A percentile compares a stretch with the other conserved stretches of the same genome.
phyloP scores from a whole-genome alignment of 1,140 invertebrate genomes.

The Drosophila ficusphila region DNA sequence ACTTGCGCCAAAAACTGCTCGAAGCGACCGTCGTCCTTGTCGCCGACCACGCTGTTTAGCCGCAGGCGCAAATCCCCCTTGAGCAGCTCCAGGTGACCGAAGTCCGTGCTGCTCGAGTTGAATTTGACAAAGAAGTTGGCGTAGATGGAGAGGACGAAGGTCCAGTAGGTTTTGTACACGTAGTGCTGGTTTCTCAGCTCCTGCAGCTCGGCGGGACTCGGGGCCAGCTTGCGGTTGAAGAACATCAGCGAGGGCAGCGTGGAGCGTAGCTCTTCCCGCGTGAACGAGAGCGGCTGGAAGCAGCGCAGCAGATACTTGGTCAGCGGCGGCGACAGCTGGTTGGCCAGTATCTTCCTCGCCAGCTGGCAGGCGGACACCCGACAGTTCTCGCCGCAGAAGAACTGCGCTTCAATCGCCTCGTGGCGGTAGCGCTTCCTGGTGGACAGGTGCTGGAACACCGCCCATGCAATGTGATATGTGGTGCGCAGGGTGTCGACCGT shows the following conservation, averaged over 20 bases:
- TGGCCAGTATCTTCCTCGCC: conserved; percentile 77
- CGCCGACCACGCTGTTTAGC: conserved; percentile 65
- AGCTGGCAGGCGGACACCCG: conserved; percentile 72
- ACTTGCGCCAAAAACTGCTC: conserved; percentile 77
- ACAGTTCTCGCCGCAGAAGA: conserved; percentile 75
- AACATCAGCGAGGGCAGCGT: conserved; percentile 79
- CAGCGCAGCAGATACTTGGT: conserved; percentile 74
- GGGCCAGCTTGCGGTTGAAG: conserved; percentile 79
- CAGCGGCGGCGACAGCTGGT: conserved; percentile 71
- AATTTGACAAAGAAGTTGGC: conserved; percentile 81
- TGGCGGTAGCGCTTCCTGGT: conserved; percentile 75
- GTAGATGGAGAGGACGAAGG: conserved; percentile 79
- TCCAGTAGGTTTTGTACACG: conserved; percentile 83
- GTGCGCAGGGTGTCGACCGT: conserved; percentile 53
- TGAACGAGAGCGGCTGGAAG: conserved; percentile 78
- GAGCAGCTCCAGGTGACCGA: conserved; percentile 64
- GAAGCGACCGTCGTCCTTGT: conserved; percentile 75
- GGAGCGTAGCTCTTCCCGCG: conserved; percentile 72
- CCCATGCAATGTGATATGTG: conserved; percentile 83
- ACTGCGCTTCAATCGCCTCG: conserved; percentile 68
- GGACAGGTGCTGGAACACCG: conserved; percentile 74
- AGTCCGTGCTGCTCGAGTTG: conserved; percentile 62
- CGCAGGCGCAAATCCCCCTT: conserved; percentile 71
- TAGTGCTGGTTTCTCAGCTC: conserved; percentile 76
- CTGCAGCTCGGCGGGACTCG: conserved; percentile 71